Percentiles rank a stretch among this genome's conserved stretches.
Evolutionary conservation across 2,797 vertebrate species (phyloP).

Genomic region (Crax fasciolata): DNA sequence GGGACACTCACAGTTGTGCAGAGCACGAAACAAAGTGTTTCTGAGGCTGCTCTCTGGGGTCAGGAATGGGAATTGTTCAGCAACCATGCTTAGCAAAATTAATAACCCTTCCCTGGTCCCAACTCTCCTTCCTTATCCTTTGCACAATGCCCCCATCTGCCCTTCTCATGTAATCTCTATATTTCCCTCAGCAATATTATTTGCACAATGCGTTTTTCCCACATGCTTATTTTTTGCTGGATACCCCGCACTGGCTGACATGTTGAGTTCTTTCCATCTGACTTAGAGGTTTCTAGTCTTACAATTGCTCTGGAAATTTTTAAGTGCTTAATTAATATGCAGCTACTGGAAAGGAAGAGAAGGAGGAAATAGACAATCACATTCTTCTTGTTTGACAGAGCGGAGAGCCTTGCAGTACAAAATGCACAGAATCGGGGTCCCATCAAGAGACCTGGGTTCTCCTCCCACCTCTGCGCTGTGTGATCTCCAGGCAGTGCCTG

Average conservation of each 20-base stretch:
- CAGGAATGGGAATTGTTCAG: background rate
- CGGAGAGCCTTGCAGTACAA: background rate
- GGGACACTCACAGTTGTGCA: background rate
- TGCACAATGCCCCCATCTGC: conserved; percentile 16
- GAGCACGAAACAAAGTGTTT: rapidly evolving
- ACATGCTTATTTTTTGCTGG: conserved; percentile 46
- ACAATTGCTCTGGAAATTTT: conserved; percentile 43
- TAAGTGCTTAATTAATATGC: conserved; percentile 37
- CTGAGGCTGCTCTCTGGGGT: background rate
- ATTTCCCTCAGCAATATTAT: conserved; percentile 44
- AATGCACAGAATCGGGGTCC: background rate
- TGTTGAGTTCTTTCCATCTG: conserved; percentile 57
- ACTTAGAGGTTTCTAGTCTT: conserved; percentile 61
- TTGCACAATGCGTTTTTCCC: conserved; percentile 18
- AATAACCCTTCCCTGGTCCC: background rate
- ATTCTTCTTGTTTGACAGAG: background rate
- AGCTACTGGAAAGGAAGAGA: conserved; percentile 23
- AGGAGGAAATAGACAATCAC: background rate
- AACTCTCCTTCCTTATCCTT: conserved; percentile 1
- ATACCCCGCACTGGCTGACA: conserved; percentile 6
- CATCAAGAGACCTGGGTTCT: background rate
- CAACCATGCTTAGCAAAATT: background rate
- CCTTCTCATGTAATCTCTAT: conserved; percentile 35
- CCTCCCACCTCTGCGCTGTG: background rate
- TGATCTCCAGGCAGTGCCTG: background rate